Percentiles rank a stretch among this genome's conserved stretches.
Evolutionary conservation across 1,140 invertebrate genomes (phyloP).

Genomic region (Procambarus virginalis): DNA sequence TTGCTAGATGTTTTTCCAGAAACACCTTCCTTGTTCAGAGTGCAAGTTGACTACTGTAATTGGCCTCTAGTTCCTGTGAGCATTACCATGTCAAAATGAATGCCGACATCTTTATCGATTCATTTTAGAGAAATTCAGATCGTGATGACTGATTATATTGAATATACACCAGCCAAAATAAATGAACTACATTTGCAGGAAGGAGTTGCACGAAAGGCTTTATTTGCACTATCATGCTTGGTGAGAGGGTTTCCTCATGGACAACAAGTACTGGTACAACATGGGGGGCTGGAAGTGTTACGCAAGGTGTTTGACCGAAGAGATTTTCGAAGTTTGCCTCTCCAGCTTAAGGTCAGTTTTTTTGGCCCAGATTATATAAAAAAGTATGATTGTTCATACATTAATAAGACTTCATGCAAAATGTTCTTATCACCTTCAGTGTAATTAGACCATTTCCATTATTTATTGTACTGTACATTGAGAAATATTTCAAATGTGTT

Average conservation of each 20-base stretch:
- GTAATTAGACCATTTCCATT: no score
- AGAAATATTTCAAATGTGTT: no score
- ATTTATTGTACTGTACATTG: no score
- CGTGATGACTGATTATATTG: neutral
- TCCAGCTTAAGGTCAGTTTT: constrained; percentile 44
- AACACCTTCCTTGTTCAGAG: no score
- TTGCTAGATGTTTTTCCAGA: no score
- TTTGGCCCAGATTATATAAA: no score
- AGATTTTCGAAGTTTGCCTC: constrained; percentile 35
- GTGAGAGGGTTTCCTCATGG: constrained; percentile 53
- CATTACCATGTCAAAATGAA: neutral
- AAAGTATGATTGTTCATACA: no score
- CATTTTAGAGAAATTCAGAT: neutral
- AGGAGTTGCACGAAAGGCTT: constrained; percentile 46
- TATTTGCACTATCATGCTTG: constrained; percentile 49
- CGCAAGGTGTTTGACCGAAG: constrained; percentile 41
- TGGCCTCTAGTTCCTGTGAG: neutral
- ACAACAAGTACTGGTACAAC: constrained; percentile 43
- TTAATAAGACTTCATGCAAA: no score
- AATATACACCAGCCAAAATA: no score
- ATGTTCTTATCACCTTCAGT: no score
- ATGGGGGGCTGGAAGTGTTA: constrained; percentile 37
- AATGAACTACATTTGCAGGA: constrained; percentile 5
- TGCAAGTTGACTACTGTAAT: neutral
- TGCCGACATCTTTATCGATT: neutral